Percentiles rank a stretch among this genome's conserved stretches.
Conservation (phyloP, 2,797 vertebrate species). For the Urocyon cinereoargenteus region DNA sequence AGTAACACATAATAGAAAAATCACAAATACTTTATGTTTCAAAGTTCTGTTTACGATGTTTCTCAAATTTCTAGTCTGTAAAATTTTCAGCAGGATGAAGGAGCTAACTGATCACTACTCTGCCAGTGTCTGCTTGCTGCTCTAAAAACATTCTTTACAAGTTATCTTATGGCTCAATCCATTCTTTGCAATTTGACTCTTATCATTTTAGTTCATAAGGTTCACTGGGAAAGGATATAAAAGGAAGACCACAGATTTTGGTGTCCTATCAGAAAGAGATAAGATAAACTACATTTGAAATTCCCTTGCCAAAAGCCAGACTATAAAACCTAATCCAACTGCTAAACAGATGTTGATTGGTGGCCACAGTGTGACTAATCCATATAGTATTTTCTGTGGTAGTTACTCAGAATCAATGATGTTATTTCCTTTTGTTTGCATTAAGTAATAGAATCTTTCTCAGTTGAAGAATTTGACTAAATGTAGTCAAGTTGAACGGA, state of each 20-base stretch:
- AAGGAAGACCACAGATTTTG: background rate
- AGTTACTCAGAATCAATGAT: conserved; percentile 31
- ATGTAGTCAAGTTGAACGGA: background rate
- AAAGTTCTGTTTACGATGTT: conserved; percentile 41
- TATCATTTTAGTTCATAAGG: conserved; percentile 21
- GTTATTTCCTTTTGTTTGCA: background rate
- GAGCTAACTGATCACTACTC: background rate
- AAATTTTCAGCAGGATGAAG: background rate
- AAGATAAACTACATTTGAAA: background rate
- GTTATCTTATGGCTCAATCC: background rate
- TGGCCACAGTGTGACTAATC: background rate
- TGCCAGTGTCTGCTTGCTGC: background rate
- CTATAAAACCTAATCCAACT: background rate
- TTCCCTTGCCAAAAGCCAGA: background rate
- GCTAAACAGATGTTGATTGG: background rate
- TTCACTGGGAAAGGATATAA: background rate
- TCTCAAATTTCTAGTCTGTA: conserved; percentile 48
- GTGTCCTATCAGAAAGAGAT: background rate
- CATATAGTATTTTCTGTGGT: background rate
- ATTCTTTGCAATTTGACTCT: background rate
- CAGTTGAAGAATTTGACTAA: background rate
- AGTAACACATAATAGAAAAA: background rate
- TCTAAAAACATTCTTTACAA: background rate
- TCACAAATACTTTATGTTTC: conserved; percentile 23
- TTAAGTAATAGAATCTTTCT: background rate